Percentiles rank a stretch among this genome's conserved stretches.
These are phyloP conservation scores for Siderastrea radians DNA, from an alignment of 92 coral and sea anemone genomes.

Conservation along the genomic window DNA sequence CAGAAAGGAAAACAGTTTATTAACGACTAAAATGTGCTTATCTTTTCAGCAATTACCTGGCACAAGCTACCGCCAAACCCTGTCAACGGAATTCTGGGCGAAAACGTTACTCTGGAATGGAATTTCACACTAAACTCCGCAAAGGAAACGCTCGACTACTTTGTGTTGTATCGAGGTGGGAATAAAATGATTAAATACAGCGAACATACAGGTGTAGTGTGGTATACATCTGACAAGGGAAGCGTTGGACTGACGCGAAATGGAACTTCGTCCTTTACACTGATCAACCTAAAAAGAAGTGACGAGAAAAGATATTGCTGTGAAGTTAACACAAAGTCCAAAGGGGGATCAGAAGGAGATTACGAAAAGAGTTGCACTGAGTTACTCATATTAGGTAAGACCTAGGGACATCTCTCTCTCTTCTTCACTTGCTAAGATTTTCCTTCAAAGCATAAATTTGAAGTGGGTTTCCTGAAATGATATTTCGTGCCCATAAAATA, in stretches of 20 bases:
- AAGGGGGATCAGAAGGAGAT: not conserved
- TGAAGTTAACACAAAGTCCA: not conserved
- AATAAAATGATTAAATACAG: not conserved
- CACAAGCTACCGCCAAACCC: not conserved
- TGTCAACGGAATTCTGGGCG: constrained; percentile 18
- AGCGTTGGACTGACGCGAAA: not conserved
- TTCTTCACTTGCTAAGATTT: too few relatives aligned
- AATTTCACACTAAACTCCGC: not conserved
- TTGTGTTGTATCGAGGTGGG: not conserved
- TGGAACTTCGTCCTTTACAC: constrained; percentile 6
- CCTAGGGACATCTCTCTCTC: not conserved
- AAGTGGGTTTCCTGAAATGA: too few relatives aligned
- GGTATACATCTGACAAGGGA: not conserved
- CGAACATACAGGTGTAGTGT: not conserved
- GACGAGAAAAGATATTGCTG: constrained; percentile 3
- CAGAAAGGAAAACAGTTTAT: too few relatives aligned
- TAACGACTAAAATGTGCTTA: not conserved
- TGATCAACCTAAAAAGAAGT: not conserved
- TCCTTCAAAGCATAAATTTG: too few relatives aligned
- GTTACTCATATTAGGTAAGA: not conserved
- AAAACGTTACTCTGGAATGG: constrained; percentile 38
- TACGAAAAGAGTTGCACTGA: not conserved
- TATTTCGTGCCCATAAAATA: not conserved
- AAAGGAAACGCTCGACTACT: not conserved
- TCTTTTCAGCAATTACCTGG: constrained; percentile 30